A percentile compares a stretch with the other conserved stretches of the same genome.
Conservation (phyloP, 2,113 vertebrate species). For the Ptychochromis oligacanthus region DNA sequence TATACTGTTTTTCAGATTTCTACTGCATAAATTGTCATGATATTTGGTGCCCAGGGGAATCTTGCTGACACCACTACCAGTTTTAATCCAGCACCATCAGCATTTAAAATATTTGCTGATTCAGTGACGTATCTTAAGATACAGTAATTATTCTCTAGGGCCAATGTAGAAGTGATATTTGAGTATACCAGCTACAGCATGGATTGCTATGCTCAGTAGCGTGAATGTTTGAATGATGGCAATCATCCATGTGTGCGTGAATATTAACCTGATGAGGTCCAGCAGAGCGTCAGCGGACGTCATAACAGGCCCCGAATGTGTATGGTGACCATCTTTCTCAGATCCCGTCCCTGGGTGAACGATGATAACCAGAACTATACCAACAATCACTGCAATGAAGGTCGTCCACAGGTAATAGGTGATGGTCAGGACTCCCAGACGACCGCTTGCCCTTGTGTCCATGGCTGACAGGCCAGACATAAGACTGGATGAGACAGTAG, state of each 20-base stretch:
- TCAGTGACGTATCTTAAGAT: background rate
- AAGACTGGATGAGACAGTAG: slow-evolving; percentile 74
- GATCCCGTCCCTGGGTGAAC: slow-evolving; percentile 86
- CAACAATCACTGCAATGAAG: slow-evolving; percentile 87
- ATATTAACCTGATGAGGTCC: slow-evolving; percentile 87
- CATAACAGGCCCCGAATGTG: slow-evolving; percentile 80
- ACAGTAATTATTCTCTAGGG: background rate
- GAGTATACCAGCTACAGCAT: background rate
- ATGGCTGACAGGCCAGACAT: slow-evolving; percentile 90
- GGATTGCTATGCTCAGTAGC: background rate
- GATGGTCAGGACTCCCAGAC: slow-evolving; percentile 87
- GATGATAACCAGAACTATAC: slow-evolving; percentile 85
- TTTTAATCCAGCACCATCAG: background rate
- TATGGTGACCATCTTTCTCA: slow-evolving; percentile 81
- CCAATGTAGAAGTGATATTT: background rate
- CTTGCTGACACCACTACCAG: background rate
- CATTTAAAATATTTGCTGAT: background rate
- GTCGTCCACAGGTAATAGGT: slow-evolving; percentile 94
- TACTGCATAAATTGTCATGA: background rate
- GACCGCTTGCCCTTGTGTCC: slow-evolving; percentile 87
- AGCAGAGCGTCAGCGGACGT: slow-evolving; percentile 88
- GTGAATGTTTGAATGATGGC: background rate
- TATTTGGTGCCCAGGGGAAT: background rate
- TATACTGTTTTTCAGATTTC: background rate
- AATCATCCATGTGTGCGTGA: background rate